Conservation (phyloP, 23 tunicate genomes). For the Pegea sp. region DNA sequence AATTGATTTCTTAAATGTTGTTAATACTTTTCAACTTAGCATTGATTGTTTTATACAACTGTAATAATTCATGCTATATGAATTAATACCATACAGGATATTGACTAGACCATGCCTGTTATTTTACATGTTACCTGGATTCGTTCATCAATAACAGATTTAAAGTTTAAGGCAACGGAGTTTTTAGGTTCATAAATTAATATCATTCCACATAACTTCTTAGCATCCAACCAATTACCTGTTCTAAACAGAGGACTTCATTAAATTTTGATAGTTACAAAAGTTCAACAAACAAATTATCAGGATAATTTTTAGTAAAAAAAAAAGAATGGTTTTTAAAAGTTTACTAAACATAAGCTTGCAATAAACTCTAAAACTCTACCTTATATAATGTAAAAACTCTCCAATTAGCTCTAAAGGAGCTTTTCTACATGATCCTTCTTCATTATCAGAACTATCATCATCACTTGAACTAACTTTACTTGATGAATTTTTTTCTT, state of each 20-base stretch:
- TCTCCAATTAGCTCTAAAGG: slow-evolving; percentile 70
- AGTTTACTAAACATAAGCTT: too few species aligned
- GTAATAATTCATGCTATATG: too few species aligned
- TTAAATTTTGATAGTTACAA: not conserved
- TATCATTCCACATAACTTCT: slow-evolving; percentile 68
- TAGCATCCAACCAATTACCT: slow-evolving; percentile 72
- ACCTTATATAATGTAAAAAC: slow-evolving; percentile 56
- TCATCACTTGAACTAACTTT: slow-evolving; percentile 4
- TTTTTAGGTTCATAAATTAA: slow-evolving; percentile 80
- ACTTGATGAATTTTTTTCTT: too few species aligned
- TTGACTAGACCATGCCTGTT: too few species aligned
- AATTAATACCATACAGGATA: too few species aligned
- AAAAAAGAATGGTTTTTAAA: too few species aligned
- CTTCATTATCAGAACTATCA: slow-evolving; percentile 13
- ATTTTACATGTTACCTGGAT: slow-evolving; percentile 39
- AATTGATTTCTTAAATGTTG: too few species aligned
- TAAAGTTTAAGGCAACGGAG: slow-evolving; percentile 42
- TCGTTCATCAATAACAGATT: slow-evolving; percentile 47
- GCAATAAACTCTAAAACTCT: too few species aligned
- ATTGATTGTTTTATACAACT: too few species aligned
- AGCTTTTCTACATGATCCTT: slow-evolving; percentile 36
- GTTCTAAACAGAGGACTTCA: slow-evolving; percentile 4
- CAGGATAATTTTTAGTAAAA: too few species aligned
- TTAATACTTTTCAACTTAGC: too few species aligned
- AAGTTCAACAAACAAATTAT: not conserved